A percentile compares a stretch with the other conserved stretches of the same genome.
Conservation (phyloP, 1,140 invertebrate genomes). For the Dendroctonus ponderosae region DNA sequence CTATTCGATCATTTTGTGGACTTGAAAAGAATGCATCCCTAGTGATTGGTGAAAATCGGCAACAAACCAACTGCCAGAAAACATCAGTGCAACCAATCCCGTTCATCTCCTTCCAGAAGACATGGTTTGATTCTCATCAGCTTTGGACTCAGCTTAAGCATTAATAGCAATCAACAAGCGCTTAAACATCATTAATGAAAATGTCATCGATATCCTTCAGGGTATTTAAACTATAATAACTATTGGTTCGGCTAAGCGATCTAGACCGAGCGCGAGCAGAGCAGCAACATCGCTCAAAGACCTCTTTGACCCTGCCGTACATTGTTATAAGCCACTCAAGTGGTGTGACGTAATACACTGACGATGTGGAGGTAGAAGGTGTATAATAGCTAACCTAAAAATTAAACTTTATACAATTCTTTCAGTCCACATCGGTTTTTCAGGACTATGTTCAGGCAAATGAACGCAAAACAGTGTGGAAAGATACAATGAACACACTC, state of each 20-base stretch:
- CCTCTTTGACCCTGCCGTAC: constrained; percentile 29
- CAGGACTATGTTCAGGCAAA: not conserved
- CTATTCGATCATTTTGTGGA: too few species aligned
- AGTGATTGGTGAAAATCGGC: too few species aligned
- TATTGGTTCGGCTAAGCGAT: constrained; percentile 34
- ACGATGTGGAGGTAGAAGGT: constrained; percentile 28
- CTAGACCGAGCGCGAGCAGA: constrained; percentile 12
- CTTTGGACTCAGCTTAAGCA: too few species aligned
- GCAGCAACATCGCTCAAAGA: constrained; percentile 33
- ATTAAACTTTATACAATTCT: constrained; percentile 9
- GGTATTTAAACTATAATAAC: constrained; percentile 41
- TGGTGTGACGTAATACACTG: constrained; percentile 33
- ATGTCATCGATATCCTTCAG: constrained; percentile 36
- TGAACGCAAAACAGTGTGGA: too few species aligned
- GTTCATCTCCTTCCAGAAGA: too few species aligned
- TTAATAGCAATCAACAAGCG: too few species aligned
- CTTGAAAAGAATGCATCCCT: too few species aligned
- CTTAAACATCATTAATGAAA: constrained; percentile 26
- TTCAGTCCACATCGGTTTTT: not conserved
- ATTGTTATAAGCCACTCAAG: constrained; percentile 29
- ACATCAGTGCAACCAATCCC: too few species aligned
- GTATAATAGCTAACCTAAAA: constrained; percentile 35
- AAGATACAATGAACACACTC: constrained; percentile 44
- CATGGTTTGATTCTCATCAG: too few species aligned
- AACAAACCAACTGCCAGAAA: too few species aligned